A percentile compares a stretch with the other conserved stretches of the same genome.
Conservation (phyloP, 2,797 vertebrate species). For the Phoebastria nigripes region DNA sequence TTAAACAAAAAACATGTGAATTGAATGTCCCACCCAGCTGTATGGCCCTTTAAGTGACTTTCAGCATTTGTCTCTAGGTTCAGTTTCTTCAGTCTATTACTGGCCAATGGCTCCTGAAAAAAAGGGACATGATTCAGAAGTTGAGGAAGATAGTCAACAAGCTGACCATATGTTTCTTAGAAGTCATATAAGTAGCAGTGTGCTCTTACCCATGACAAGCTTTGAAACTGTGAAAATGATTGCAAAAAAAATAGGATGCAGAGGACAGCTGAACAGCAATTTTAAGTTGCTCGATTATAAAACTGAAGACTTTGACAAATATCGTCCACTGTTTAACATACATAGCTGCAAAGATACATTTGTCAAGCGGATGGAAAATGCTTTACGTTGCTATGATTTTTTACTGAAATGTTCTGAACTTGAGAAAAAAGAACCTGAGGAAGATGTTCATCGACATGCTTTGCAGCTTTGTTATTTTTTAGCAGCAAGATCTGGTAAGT, state of each 20-base stretch:
- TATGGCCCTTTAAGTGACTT: not conserved
- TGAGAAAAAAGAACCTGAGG: not conserved
- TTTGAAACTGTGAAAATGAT: not conserved
- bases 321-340: not conserved
- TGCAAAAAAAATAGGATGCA: not conserved
- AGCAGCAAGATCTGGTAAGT: constrained; percentile 19
- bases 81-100: constrained; percentile 3
- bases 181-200: not conserved
- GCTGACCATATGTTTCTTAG: not conserved
- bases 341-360: not conserved
- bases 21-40: not conserved
- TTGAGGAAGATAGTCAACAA: not conserved
- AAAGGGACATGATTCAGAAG: not conserved
- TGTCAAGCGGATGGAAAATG: not conserved
- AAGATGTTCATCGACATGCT: not conserved
- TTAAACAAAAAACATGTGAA: not conserved
- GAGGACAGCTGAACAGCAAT: not conserved
- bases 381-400: not conserved
- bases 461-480: constrained; percentile 10
- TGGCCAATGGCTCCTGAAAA: not conserved
- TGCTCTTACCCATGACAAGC: not conserved
- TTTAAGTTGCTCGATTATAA: not conserved
- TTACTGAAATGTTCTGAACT: not conserved
- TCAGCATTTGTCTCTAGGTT: not conserved
- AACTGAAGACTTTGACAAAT: not conserved